phyloP scores from a whole-genome alignment of 2,888 invertebrate species.

The Apamea sordens region DNA sequence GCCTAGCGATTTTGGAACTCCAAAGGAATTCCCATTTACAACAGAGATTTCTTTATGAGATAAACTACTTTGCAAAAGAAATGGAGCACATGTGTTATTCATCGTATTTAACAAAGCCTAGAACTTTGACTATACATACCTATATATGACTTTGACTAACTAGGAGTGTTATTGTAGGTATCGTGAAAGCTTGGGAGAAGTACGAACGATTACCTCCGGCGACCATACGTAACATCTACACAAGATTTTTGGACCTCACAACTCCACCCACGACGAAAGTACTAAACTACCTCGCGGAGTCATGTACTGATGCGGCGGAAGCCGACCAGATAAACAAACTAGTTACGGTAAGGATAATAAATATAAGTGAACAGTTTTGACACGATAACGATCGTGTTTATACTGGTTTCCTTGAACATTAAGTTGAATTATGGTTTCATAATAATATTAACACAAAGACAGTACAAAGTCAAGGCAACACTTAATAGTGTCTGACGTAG shows the following conservation, averaged over 20 bases:
- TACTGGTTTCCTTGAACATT: constrained; percentile 11
- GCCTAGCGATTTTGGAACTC: background rate
- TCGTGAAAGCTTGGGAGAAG: constrained; percentile 95
- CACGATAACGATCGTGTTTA: background rate
- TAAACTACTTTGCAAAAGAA: background rate
- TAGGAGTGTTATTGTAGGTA: constrained; percentile 87
- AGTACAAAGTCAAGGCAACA: background rate
- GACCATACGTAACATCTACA: constrained; percentile 93
- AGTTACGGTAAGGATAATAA: constrained; percentile 91
- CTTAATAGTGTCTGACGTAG: background rate
- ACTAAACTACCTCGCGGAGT: constrained; percentile 94
- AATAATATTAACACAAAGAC: background rate
- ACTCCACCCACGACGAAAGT: constrained; percentile 97
- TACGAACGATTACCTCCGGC: constrained; percentile 95
- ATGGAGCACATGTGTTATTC: background rate
- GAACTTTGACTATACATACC: background rate
- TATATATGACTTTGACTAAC: background rate
- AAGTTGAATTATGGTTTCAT: background rate
- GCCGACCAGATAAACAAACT: constrained; percentile 92
- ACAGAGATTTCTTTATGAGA: background rate
- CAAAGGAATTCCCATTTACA: background rate
- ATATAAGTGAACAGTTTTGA: constrained; percentile 10
- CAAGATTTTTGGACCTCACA: constrained; percentile 96
- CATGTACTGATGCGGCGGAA: constrained; percentile 94
- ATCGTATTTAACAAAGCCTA: background rate